Conservation (phyloP, 2,797 vertebrate genomes). For the Ficedula albicollis region DNA sequence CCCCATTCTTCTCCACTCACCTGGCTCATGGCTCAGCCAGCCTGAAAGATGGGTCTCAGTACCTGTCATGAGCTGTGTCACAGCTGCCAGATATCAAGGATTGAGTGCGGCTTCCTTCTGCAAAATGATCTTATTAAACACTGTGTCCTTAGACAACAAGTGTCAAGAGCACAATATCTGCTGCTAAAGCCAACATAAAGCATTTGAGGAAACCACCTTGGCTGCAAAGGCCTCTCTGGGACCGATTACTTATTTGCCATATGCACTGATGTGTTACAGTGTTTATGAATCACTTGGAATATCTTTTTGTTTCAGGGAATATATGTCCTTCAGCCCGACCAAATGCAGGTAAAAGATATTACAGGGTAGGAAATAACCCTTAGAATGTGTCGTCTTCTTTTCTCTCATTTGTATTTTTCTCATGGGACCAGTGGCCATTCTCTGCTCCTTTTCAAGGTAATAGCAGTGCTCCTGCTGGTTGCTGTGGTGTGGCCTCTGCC, state of each 20-base stretch:
- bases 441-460: neutral
- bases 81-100: neutral
- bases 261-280: neutral
- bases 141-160: neutral
- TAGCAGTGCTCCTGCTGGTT: neutral
- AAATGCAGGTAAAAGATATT: conserved; percentile 89
- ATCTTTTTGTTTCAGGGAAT: conserved; percentile 81
- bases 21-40: neutral
- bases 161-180: neutral
- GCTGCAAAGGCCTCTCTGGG: neutral
- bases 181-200: neutral
- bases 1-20: neutral
- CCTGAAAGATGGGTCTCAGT: neutral
- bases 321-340: conserved; percentile 89
- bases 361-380: neutral
- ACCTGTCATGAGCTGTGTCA: neutral
- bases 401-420: neutral
- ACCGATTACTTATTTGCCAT: neutral
- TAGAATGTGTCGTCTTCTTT: neutral
- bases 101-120: neutral
- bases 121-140: neutral
- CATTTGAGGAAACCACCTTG: neutral
- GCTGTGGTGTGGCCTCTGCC: neutral
- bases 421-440: neutral
- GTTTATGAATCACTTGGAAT: conserved; percentile 41